A percentile compares a stretch with the other conserved stretches of the same genome.
These are phyloP conservation scores for rabbit (Oryctolagus cuniculus) DNA, from an alignment of 2,113 vertebrate genomes.

Conservation along the genomic window mOryCun1.1 NC_091442.1:44794501-44795000, in stretches of 20 bases:
- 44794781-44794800: background rate
- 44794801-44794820: background rate
- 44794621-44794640: background rate
- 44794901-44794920: background rate
- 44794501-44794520: background rate
- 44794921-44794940: background rate
- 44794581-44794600: background rate
- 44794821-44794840: background rate
- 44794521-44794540: background rate
- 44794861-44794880: too few relatives aligned
- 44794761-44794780: background rate
- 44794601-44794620: background rate
- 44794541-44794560: background rate
- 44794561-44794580: background rate
- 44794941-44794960: background rate
- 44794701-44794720: background rate
- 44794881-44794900: background rate
- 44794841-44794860: too few relatives aligned
- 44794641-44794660: background rate
- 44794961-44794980: background rate
- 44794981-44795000: background rate
- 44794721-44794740: background rate
- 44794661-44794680: background rate
- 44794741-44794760: background rate
- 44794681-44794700: rapidly evolving